phyloP scores from a whole-genome alignment of 1,140 invertebrate species.

The Goniozus legneri region DNA sequence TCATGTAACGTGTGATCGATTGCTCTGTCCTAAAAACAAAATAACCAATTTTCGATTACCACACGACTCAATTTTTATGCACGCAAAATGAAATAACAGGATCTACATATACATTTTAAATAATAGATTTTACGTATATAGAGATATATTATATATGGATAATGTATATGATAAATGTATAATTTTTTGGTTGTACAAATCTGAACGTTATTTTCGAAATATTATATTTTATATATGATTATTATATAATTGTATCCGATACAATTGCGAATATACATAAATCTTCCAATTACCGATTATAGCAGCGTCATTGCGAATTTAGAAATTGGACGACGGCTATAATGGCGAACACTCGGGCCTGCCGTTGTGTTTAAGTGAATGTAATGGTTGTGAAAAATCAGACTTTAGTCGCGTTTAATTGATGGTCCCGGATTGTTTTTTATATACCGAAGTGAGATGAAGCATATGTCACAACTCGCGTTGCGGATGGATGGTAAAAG shows the following conservation, averaged over 20 bases:
- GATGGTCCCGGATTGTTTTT: too few species aligned
- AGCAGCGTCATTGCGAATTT: too few species aligned
- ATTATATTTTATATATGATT: constrained; percentile 40
- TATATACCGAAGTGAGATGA: too few species aligned
- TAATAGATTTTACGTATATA: constrained; percentile 16
- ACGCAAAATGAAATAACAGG: constrained; percentile 12
- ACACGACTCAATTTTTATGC: constrained; percentile 9
- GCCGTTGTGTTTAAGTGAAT: too few species aligned
- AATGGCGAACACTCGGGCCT: too few species aligned
- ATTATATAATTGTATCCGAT: constrained; percentile 27
- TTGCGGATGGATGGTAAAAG: constrained; percentile 9
- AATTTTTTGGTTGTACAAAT: constrained; percentile 36
- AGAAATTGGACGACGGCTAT: too few species aligned
- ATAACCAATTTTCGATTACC: neutral
- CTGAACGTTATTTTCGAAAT: constrained; percentile 34
- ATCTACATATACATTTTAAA: too few species aligned
- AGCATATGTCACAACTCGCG: too few species aligned
- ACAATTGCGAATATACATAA: neutral
- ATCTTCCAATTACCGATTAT: neutral
- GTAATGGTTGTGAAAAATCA: constrained; percentile 16
- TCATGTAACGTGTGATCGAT: constrained; percentile 9
- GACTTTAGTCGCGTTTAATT: too few species aligned
- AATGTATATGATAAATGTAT: constrained; percentile 24
- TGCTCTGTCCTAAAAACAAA: constrained; percentile 17
- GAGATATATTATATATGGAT: constrained; percentile 18